phyloP scores from a whole-genome alignment of 1,140 invertebrate genomes.

The Pseudomyrmex dendroicus region DNA sequence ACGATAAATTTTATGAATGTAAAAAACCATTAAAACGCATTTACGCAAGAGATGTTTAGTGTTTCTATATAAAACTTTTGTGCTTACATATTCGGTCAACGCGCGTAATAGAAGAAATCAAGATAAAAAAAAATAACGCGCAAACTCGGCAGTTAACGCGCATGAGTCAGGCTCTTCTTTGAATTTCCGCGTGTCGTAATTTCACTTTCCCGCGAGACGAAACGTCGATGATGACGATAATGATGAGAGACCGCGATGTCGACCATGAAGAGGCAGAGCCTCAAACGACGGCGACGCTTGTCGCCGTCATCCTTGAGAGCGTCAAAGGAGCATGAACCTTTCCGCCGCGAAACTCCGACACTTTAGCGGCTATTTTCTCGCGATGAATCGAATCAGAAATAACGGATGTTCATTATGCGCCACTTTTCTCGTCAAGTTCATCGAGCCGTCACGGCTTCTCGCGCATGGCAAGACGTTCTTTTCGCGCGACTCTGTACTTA shows the following conservation, averaged over 20 bases:
- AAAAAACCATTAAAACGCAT: too few relatives aligned
- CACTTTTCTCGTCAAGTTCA: constrained; percentile 45
- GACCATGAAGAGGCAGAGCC: constrained; percentile 8
- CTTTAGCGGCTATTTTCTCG: constrained; percentile 38
- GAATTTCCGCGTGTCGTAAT: constrained; percentile 34
- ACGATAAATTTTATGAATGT: too few relatives aligned
- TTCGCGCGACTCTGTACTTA: neutral
- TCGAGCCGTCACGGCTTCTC: constrained; percentile 25
- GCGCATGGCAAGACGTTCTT: neutral
- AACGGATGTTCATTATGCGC: constrained; percentile 47
- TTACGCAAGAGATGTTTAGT: too few relatives aligned
- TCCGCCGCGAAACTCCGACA: constrained; percentile 5
- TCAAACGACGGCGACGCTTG: constrained; percentile 21
- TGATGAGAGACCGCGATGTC: constrained; percentile 12
- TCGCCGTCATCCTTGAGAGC: constrained; percentile 1
- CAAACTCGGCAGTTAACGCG: constrained; percentile 7
- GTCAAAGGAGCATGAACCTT: constrained; percentile 14
- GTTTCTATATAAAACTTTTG: neutral
- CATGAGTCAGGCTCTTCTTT: neutral
- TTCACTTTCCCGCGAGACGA: constrained; percentile 39
- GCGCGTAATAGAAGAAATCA: neutral
- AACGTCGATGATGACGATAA: constrained; percentile 9
- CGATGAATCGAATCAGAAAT: constrained; percentile 41
- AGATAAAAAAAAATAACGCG: neutral
- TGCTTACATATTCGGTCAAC: neutral